Percentiles rank a stretch among this genome's conserved stretches.
Evolutionary conservation across 2,797 vertebrate genomes (phyloP).

Genomic region (Limosa lapponica): DNA sequence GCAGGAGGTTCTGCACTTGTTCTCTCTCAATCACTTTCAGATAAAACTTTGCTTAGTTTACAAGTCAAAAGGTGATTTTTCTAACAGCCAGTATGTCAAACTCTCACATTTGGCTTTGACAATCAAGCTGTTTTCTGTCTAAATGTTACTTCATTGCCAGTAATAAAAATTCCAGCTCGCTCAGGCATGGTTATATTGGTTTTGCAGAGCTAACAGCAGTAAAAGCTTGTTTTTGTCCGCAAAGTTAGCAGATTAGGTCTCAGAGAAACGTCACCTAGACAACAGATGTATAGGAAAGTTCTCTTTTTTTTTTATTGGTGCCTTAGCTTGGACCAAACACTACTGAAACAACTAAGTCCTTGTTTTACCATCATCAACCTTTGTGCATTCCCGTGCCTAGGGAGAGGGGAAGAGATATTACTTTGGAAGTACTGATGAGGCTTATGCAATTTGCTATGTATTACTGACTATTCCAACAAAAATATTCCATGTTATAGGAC

Average conservation of each 20-base stretch:
- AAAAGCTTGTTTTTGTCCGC: constrained; percentile 51
- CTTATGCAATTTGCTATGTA: background rate
- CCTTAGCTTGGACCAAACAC: background rate
- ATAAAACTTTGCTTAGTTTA: constrained; percentile 31
- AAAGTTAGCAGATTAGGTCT: constrained; percentile 1
- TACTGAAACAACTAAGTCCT: background rate
- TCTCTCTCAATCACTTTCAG: background rate
- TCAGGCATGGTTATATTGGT: constrained; percentile 36
- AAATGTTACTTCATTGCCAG: constrained; percentile 44
- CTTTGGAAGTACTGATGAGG: background rate
- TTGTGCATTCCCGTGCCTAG: background rate
- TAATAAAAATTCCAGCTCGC: constrained; percentile 61
- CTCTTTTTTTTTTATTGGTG: background rate
- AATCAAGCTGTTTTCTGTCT: constrained; percentile 54
- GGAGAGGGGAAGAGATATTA: background rate
- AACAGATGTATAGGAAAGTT: constrained; percentile 8
- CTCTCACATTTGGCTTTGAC: constrained; percentile 7
- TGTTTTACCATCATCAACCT: background rate
- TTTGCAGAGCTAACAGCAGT: constrained; percentile 47
- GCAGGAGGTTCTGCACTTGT: background rate
- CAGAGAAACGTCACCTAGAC: background rate
- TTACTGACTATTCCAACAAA: background rate
- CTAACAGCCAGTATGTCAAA: constrained; percentile 26
- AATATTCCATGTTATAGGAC: background rate
- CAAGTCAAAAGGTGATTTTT: constrained; percentile 44